Base-by-base conservation (phyloP, 2,888 invertebrate species). In the Lymantria dispar region DNA sequence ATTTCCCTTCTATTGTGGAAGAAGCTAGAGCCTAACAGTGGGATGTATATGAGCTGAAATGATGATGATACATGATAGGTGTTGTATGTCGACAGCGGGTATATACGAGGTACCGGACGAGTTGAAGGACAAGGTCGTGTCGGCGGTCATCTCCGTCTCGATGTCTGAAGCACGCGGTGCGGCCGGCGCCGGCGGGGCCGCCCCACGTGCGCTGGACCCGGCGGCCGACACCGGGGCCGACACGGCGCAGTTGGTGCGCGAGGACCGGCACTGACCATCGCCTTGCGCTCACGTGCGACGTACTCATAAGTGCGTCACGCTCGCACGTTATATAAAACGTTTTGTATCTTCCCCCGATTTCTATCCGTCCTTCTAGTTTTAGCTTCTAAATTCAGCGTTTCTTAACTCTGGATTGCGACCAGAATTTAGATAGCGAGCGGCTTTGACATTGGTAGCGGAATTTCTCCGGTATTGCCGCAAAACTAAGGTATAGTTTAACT, bases 191-290 rank as follows among this genome's bases (percentile, higher is more conserved):
- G 78, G 62, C 46, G 67, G 61, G 41, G 69, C 62, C 40, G 79
- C 65, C 94, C 95, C 93, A 95, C 83, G 96, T 94, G 81, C 94
- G 94, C 92, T 98, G 55, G 97, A 97, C 88, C 98, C 98, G 3
- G 94, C 95, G 47, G 94, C 94, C 52, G 98, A 98, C 85, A 96
- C 97, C 50, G 97, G 97, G 81, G 96, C 96, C 84, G 98, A 98
- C 89, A 98, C 98, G 43, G 96, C 96, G 85, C 95, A 95, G 82
- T 93, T 98, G 65, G 98, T 98, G 65, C 95, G 95, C 84, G 98
- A 98, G 92, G 97, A 97, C 92, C 95, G 95, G 87, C 80, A 84
- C 64, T 90, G 52, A 53, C 52, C n/a, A 31, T 85, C 85, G 44
- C 86, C 86, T 14, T 31, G 33, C 13, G 9, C 3, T 9, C 45